Base-by-base conservation (phyloP, 2,888 invertebrate genomes). In the Azorinus chamasolen region DNA sequence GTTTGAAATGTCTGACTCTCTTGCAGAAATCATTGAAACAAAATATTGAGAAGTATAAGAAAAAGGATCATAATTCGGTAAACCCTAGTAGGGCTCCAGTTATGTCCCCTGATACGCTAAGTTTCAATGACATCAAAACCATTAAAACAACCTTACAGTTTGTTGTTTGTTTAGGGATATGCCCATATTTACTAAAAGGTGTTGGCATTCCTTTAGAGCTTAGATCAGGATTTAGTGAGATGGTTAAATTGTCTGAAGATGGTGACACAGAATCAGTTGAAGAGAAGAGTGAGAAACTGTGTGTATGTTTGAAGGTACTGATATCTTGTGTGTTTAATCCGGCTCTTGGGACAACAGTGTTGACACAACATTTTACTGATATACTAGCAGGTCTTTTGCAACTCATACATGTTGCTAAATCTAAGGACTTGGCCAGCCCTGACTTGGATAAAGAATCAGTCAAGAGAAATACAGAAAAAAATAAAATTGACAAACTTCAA, bases 301-400 rank as follows among this genome's bases (percentile, higher is more conserved):
- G 83, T 25, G 32, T 68, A 4, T 86, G 88, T 75, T 45, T 83
- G 6, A 81, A 80, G 37, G 79, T 85, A 0, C 62, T 91, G 5
- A 43, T 86, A 20, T 66, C 70, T 10, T 87, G 87, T 68, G 24
- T 84, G n/a, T 55, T 78, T 20, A 54, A 64, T 32, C 74, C 87
- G 4, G 77, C 87, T 5, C 93, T 96, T 57, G 94, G 94, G 88
- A 93, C 94, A 86, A 93, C 95, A 69, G 94, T 96, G 75, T 83
- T 95, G 71, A 93, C 95, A 58, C 92, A 95, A 82, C 94, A 95
- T 93, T 90, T 95, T 68, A 94, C 94, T 89, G 95, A 95, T 90
- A 93, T 96, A 81, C 92, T 97, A 59, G 95, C 95, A 68, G 95
- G 95, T 2, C 92, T 96, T 32, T 95, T 96, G 84, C 96, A 96